These are phyloP conservation scores for Bettongia penicillata DNA, from an alignment of 2,113 vertebrate species.

Conservation along the genomic window DNA sequence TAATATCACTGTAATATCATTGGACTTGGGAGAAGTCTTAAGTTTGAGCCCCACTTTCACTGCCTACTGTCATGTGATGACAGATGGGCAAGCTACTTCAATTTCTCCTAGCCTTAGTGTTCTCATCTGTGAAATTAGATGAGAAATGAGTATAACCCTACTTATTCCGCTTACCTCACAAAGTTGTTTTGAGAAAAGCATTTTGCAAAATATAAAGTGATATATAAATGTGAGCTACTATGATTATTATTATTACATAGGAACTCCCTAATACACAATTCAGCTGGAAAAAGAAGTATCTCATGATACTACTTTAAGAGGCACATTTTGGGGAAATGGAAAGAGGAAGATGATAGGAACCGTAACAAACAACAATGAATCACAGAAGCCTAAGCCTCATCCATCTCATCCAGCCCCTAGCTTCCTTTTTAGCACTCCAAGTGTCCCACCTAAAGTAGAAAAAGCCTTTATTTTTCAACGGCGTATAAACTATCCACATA, in stretches of 20 bases:
- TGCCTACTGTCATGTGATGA: not conserved
- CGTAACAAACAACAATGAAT: slow-evolving; percentile 1
- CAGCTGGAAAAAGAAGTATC: slow-evolving; percentile 38
- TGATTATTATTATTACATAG: not conserved
- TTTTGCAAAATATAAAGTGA: too few species aligned
- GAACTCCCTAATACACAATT: slow-evolving; percentile 9
- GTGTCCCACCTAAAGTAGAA: not conserved
- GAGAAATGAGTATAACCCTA: not conserved
- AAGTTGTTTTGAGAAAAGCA: too few species aligned
- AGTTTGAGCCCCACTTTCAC: not conserved
- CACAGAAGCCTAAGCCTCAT: not conserved
- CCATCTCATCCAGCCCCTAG: not conserved
- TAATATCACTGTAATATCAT: not conserved
- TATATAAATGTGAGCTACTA: not conserved
- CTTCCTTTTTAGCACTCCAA: not conserved
- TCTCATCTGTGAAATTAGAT: not conserved
- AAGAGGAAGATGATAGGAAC: slow-evolving; percentile 2
- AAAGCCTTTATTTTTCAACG: not conserved
- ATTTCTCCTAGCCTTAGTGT: not conserved
- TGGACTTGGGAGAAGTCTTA: not conserved
- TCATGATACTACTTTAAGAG: slow-evolving; percentile 45
- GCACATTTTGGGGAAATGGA: not conserved
- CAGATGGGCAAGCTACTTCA: not conserved
- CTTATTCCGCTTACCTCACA: not conserved
- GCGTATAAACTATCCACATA: not conserved